Percentiles rank a stretch among this genome's conserved stretches.
Evolutionary conservation across 2,888 invertebrate genomes (phyloP).

Genomic region (Sepioteuthis lessoniana): DNA sequence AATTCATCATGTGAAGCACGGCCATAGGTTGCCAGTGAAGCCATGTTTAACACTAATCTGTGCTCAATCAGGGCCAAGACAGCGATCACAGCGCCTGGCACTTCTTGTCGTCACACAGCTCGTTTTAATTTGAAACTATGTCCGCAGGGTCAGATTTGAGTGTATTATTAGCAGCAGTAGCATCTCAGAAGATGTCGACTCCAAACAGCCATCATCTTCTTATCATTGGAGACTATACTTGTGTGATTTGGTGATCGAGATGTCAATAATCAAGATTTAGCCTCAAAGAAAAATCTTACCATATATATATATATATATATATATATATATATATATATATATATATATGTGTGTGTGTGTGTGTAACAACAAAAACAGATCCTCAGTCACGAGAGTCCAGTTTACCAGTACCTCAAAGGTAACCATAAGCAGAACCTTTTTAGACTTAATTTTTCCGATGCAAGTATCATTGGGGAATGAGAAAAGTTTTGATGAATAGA

Average conservation of each 20-base stretch:
- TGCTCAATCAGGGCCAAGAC: neutral
- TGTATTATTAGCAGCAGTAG: conserved; percentile 5
- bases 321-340: too few relatives aligned
- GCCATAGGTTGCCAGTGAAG: neutral
- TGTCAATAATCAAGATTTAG: conserved; percentile 33
- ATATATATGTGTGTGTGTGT: too few relatives aligned
- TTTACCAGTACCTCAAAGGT: too few relatives aligned
- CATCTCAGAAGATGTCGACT: neutral
- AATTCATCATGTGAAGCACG: neutral
- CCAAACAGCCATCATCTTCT: neutral
- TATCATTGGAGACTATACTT: neutral
- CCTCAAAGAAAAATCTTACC: neutral
- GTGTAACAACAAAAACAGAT: neutral
- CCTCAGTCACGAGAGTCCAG: too few relatives aligned
- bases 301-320: too few relatives aligned
- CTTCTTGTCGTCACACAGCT: conserved; percentile 10
- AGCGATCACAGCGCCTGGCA: neutral
- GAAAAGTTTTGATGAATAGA: too few relatives aligned
- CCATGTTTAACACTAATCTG: neutral
- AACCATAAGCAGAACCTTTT: too few relatives aligned
- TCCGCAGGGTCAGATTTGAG: neutral
- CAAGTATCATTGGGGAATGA: too few relatives aligned
- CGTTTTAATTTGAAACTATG: conserved; percentile 15
- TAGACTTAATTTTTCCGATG: too few relatives aligned
- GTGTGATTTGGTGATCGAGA: neutral